Conservation (phyloP, 2,797 vertebrate genomes). For the Acanthurus leucopareius region DNA sequence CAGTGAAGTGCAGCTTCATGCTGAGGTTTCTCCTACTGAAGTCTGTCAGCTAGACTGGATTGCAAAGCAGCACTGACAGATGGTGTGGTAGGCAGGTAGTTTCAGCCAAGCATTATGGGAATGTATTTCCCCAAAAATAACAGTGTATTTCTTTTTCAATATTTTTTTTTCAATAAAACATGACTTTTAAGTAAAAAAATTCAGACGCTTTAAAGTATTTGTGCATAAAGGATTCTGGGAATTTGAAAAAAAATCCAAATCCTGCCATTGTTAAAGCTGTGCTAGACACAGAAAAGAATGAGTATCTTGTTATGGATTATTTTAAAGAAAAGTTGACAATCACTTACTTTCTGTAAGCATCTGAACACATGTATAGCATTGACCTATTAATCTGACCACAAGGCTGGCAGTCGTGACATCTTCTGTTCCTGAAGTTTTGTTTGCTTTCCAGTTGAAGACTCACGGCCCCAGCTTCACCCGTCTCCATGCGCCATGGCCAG, state of each 20-base stretch:
- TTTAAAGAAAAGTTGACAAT: neutral
- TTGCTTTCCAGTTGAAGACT: slow-evolving; percentile 86
- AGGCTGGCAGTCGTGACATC: neutral
- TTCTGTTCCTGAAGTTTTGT: neutral
- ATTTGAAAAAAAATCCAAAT: neutral
- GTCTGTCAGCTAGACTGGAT: slow-evolving; percentile 42
- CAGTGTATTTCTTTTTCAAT: neutral
- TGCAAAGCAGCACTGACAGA: slow-evolving; percentile 53
- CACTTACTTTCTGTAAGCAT: neutral
- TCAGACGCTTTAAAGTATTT: neutral
- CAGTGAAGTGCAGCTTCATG: slow-evolving; percentile 13
- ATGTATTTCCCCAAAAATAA: slow-evolving; percentile 23
- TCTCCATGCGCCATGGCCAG: slow-evolving; percentile 96
- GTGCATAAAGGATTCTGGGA: neutral
- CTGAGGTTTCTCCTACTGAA: slow-evolving; percentile 26
- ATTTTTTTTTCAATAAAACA: neutral
- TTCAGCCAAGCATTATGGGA: slow-evolving; percentile 59
- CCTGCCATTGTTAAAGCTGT: neutral
- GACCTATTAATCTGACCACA: neutral
- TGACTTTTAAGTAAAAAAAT: slow-evolving; percentile 7
- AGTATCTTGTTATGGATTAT: neutral
- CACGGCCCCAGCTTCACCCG: slow-evolving; percentile 93
- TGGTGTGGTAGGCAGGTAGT: slow-evolving; percentile 49
- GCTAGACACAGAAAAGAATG: neutral
- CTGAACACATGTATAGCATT: neutral